Conservation (phyloP, 2,113 vertebrate genomes). For the Halcyon malimbica region DNA sequence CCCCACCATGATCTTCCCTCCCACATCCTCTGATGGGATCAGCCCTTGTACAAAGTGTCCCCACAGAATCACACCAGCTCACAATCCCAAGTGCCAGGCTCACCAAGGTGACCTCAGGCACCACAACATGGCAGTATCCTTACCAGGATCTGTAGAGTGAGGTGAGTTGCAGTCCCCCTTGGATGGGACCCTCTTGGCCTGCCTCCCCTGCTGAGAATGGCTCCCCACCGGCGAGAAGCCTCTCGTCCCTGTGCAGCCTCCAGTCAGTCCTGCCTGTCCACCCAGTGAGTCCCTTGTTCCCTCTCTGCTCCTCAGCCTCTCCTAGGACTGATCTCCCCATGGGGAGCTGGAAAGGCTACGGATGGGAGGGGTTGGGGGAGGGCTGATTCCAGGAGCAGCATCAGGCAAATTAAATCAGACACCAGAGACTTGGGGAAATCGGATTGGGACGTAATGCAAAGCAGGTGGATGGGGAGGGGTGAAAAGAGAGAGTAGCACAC, state of each 20-base stretch:
- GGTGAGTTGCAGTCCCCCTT: neutral
- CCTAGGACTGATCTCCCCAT: slow-evolving; percentile 68
- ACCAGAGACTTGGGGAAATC: slow-evolving; percentile 62
- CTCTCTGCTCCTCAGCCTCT: slow-evolving; percentile 63
- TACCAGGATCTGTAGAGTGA: slow-evolving; percentile 6
- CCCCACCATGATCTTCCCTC: neutral
- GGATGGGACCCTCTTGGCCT: neutral
- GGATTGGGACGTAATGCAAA: slow-evolving; percentile 72
- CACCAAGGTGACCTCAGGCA: neutral
- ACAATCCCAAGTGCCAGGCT: neutral
- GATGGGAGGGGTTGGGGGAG: slow-evolving; percentile 65
- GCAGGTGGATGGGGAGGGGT: slow-evolving; percentile 70
- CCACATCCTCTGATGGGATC: neutral
- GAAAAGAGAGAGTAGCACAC: slow-evolving; percentile 50
- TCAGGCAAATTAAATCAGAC: slow-evolving; percentile 82
- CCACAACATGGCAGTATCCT: neutral
- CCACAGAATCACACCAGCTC: neutral
- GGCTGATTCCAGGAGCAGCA: slow-evolving; percentile 67
- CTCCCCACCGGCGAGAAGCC: neutral
- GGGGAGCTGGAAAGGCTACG: slow-evolving; percentile 49
- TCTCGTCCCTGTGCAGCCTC: neutral
- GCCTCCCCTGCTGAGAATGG: neutral
- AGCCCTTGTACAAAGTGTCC: neutral
- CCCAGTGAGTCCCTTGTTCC: neutral
- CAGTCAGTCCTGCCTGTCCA: neutral